These are phyloP conservation scores for Cephalotes varians DNA, from an alignment of 2,888 invertebrate genomes.

Conservation along the genomic window DNA sequence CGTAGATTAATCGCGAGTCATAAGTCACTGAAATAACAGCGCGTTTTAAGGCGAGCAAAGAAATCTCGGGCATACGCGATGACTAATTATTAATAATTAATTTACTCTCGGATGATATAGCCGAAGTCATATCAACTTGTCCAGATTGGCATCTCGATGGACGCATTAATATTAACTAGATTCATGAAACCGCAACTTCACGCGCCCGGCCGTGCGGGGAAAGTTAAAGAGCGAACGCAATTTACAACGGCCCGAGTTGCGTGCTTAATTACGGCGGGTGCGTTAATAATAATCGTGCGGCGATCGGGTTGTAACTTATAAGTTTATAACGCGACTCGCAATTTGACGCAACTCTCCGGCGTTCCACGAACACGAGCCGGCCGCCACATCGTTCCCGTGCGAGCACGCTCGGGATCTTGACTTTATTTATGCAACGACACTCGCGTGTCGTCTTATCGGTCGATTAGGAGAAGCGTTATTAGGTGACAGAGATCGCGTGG, in stretches of 20 bases:
- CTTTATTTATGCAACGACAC: constrained; percentile 79
- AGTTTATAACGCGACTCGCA: constrained; percentile 56
- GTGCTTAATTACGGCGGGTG: constrained; percentile 52
- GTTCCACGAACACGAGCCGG: constrained; percentile 30
- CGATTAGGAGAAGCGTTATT: constrained; percentile 83
- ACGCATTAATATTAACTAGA: constrained; percentile 51
- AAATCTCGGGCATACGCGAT: constrained; percentile 19
- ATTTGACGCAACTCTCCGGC: constrained; percentile 58
- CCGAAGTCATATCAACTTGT: constrained; percentile 42
- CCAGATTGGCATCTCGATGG: constrained; percentile 44
- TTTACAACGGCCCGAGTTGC: constrained; percentile 28
- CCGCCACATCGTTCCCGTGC: constrained; percentile 39
- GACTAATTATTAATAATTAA: constrained; percentile 49
- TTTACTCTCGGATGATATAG: constrained; percentile 15
- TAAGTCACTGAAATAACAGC: constrained; percentile 34
- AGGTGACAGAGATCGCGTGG: constrained; percentile 84
- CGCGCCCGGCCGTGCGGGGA: constrained; percentile 26
- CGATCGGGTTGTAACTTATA: constrained; percentile 61
- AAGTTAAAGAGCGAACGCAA: constrained; percentile 48
- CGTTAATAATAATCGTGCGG: constrained; percentile 43
- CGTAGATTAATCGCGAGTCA: constrained; percentile 22
- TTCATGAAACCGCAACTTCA: constrained; percentile 32
- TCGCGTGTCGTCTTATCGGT: constrained; percentile 81
- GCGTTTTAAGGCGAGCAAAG: not conserved
- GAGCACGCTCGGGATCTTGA: constrained; percentile 55